These are phyloP conservation scores for Spea bombifrons DNA, from an alignment of 2,113 vertebrate species.

Conservation along the genomic window DNA sequence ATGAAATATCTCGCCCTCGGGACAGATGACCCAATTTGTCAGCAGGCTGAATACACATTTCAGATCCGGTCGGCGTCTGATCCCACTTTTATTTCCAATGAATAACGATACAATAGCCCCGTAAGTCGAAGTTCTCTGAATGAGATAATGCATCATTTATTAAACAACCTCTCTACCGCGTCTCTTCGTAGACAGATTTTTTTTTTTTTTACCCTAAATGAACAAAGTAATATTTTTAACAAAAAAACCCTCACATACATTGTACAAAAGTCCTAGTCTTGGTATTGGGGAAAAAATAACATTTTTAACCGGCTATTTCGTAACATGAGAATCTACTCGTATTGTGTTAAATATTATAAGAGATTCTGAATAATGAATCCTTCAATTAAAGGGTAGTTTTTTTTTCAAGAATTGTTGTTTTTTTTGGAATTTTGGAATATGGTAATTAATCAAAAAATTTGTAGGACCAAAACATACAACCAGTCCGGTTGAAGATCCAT, in stretches of 20 bases:
- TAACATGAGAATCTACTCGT: too few relatives aligned
- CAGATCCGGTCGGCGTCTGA: background rate
- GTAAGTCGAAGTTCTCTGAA: background rate
- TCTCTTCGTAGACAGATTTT: background rate
- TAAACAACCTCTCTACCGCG: background rate
- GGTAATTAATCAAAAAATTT: too few relatives aligned
- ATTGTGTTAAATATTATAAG: too few relatives aligned
- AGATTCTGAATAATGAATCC: too few relatives aligned
- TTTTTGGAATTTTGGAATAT: too few relatives aligned
- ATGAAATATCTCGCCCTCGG: slow-evolving; percentile 26
- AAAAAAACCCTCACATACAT: background rate
- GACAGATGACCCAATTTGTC: slow-evolving; percentile 16
- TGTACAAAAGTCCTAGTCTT: too few relatives aligned
- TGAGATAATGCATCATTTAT: slow-evolving; percentile 8
- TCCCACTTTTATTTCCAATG: background rate
- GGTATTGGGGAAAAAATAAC: too few relatives aligned
- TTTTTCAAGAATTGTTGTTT: too few relatives aligned
- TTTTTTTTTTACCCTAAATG: background rate
- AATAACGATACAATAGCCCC: background rate
- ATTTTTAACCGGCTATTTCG: too few relatives aligned
- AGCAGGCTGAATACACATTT: background rate
- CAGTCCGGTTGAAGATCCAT: too few relatives aligned
- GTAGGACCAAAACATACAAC: background rate
- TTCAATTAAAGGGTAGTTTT: too few relatives aligned
- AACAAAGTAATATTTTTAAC: background rate